Base-by-base conservation (phyloP, 1,140 invertebrate genomes). In the Trichonephila clavata region DNA sequence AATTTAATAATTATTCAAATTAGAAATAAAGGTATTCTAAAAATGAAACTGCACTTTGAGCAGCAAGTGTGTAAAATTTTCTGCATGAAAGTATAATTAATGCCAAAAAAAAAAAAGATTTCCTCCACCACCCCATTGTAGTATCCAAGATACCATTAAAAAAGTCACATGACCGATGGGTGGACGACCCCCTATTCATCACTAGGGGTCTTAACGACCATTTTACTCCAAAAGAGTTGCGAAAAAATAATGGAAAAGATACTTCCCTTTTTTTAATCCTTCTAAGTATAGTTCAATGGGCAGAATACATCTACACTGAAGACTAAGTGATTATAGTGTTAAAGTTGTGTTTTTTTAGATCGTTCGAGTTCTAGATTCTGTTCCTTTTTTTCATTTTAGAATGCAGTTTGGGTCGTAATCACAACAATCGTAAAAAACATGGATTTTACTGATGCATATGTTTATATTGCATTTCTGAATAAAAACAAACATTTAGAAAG, bases 271-370 rank as follows among this genome's bases (percentile, higher is more conserved):
- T 71, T 71, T 71, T 71, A 71, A 71, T 71, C 32, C 68, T 14
- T 32, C 24, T 71, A 71, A 71, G 68, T 71, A 71, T 24, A 32
- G 24, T 71, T 71, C n/a, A 71, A 71, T 71, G 68, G 68, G 68
- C n/a, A 21, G 8, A 61, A 24, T 32, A 71, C 68, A 14, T 5
- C 27, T 71, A 71, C 68, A 71, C 27, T 2, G 68, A 71, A 21
- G 24, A 24, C n/a, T 71, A 71, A 71, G 68, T 71, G 68, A 71
- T 71, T 71, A 71, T 71, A 18, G 68, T 71, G 68, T 71, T 71
- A 71, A 71, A 24, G 24, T 24, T 71, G 13, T 13, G 10, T 27
- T 71, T 71, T 71, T 71, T 71, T 20, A 14, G 32, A 32, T 71
- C 32, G 24, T 0, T 65, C 20, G 3, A 65, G 63, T 65, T n/a